Evolutionary conservation across 2,888 invertebrate species (phyloP), one percentile per base, ranked within the genome.

Genomic region (Celastrina argiolus): DNA sequence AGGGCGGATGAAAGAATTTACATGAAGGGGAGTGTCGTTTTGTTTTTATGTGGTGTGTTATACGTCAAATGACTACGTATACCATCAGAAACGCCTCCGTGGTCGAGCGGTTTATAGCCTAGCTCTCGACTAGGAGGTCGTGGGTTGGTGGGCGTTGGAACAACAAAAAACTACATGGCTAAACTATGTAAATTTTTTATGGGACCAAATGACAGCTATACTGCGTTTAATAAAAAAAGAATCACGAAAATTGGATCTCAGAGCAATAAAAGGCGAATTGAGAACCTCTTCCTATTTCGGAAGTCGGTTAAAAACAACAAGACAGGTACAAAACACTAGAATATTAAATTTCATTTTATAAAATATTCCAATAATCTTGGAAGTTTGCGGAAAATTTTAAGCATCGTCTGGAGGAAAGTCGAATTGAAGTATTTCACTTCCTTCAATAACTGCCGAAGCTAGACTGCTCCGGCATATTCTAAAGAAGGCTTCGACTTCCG

Each of bases 1-100:
- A 56, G 65, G 56, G 56, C 65, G 56, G 56, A 65, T 65, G 56
- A 56, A 65, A 65, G 58, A 65, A 65, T 65, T 65, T 65, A 65
- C 65, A 65, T 65, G 41, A 56, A 41, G 65, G 65, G 65, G 34
- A 12, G 59, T 31, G 36, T 22, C 51, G 59, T 59, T 34, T 16
- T 59, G 56, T 56, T 28, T 56, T 18, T 18, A 8, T 18, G 18
- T 18, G 16, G 3, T 16, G 3, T 10, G 16, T 45, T 18, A 8
- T 16, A 18, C 8, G 45, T 16, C 16, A 18, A 8, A 18, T 8
- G 18, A 45, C 41, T 42, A 42, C 6, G 14, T 39, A 39, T 16
- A 7, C 16, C 0, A n/a, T 6, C 7, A 12, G 42, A 42, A 16
- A 14, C 39, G 14, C n/a, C n/a, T n/a, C n/a, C n/a, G n/a, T n/a